Base-by-base conservation (phyloP, 2,888 invertebrate genomes). In the Pasiphila rectangulata region DNA sequence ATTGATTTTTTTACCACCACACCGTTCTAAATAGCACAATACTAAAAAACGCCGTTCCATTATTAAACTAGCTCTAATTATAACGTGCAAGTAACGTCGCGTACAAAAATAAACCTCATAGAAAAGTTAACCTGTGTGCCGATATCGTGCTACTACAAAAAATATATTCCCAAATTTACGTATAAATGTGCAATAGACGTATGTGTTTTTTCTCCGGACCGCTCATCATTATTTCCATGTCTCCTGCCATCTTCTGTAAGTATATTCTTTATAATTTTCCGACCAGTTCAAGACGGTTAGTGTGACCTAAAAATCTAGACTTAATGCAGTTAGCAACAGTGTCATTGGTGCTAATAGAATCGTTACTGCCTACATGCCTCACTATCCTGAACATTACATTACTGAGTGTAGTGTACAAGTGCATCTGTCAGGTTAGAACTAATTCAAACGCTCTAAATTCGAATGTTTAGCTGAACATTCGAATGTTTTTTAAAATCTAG, bases 1-100 rank as follows among this genome's bases (percentile, higher is more conserved):
- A 79, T 83, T 84, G 83, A 83, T 83, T 83, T 81, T 83, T 75
- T 81, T 76, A 73, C 68, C 74, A 73, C 67, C 71, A 71, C 69
- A 67, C 66, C 65, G 51, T 55, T 51, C 47, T 36, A 68, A 67
- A 60, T 59, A 51, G 41, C 45, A 65, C 57, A 61, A 62, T 54
- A 61, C 57, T 54, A 54, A 54, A 56, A 58, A 62, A 27, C 48
- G 59, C 59, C 41, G 55, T 59, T 32, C 37, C 48, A 50, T 35
- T 30, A 29, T 15, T 15, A 38, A 45, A 48, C 48, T 46, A 20
- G 48, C 41, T 32, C 34, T 51, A 52, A 45, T 46, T 38, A 48
- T 30, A 51, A 36, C 30, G 20, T 23, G 27, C 1, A 5, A 29
- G 20, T 12, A 37, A 36, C 46, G 53, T 19, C 30, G 17, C 37